Conservation (phyloP, 2,888 invertebrate species). For the Argynnis bischoffii region DNA sequence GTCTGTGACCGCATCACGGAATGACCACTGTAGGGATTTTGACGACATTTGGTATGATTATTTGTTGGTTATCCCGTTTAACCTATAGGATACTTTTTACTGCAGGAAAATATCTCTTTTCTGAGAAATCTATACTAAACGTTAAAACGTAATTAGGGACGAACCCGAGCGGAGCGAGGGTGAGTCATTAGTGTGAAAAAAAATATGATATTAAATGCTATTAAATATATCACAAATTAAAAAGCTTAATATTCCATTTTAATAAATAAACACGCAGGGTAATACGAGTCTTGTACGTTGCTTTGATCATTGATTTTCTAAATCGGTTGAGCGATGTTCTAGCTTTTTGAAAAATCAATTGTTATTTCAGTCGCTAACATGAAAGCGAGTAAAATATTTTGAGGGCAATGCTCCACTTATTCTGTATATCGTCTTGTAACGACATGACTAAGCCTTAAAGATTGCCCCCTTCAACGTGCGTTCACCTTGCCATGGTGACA, state of each 20-base stretch:
- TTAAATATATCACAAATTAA: not conserved
- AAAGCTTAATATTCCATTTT: constrained; percentile 8
- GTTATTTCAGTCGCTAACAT: constrained; percentile 3
- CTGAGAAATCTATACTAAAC: no score
- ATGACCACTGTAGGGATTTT: no score
- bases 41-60: no score
- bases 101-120: no score
- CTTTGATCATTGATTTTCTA: constrained; percentile 19
- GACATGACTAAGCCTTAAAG: not conserved
- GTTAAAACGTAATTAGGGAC: no score
- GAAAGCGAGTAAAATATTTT: constrained; percentile 3
- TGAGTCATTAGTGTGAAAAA: not conserved
- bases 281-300: constrained; percentile 1
- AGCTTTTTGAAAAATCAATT: constrained; percentile 15
- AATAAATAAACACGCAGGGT: not conserved
- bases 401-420: constrained; percentile 1
- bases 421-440: not conserved
- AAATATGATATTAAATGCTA: not conserved
- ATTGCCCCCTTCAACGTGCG: no score
- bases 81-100: no score
- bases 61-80: no score
- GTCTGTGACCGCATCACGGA: no score
- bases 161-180: no score
- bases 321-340: constrained; percentile 6
- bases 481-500: no score